A percentile compares a stretch with the other conserved stretches of the same genome.
Conservation (phyloP, 2,113 vertebrate species). For the Coracopsis vasa region DNA sequence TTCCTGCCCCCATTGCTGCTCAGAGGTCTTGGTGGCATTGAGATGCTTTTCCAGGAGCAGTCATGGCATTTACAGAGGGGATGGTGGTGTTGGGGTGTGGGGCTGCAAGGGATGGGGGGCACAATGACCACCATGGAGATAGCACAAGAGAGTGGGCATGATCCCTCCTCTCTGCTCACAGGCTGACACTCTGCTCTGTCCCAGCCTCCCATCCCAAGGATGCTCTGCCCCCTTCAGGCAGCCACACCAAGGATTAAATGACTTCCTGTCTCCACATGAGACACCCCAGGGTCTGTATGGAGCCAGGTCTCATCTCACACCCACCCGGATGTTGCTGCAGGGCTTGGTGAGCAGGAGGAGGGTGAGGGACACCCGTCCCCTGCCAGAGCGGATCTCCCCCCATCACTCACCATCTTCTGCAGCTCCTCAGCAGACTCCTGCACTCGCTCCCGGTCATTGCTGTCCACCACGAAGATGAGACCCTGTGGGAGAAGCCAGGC, state of each 20-base stretch:
- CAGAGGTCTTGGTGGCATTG: background rate
- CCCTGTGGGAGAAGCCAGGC: conserved; percentile 70
- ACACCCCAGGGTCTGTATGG: background rate
- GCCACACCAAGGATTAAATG: background rate
- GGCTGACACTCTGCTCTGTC: rapidly evolving
- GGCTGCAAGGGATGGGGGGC: too few species aligned
- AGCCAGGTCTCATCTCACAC: background rate
- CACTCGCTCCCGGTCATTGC: conserved; percentile 90
- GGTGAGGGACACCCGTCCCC: background rate
- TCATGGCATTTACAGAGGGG: background rate
- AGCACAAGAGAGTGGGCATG: too few species aligned
- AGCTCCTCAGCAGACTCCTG: conserved; percentile 88
- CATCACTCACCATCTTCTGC: conserved; percentile 85
- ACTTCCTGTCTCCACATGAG: background rate
- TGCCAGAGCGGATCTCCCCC: background rate
- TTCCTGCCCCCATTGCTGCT: rapidly evolving
- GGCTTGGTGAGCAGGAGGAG: background rate
- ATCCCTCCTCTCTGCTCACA: too few species aligned
- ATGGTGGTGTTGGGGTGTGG: rapidly evolving
- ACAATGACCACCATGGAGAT: rapidly evolving
- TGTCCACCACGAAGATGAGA: conserved; percentile 95
- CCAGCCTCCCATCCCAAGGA: background rate
- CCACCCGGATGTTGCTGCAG: background rate
- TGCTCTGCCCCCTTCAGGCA: background rate
- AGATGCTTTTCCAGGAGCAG: background rate